A percentile compares a stretch with the other conserved stretches of the same genome.
phyloP scores from a whole-genome alignment of 2,113 vertebrate genomes.

The Mellivora capensis region DNA sequence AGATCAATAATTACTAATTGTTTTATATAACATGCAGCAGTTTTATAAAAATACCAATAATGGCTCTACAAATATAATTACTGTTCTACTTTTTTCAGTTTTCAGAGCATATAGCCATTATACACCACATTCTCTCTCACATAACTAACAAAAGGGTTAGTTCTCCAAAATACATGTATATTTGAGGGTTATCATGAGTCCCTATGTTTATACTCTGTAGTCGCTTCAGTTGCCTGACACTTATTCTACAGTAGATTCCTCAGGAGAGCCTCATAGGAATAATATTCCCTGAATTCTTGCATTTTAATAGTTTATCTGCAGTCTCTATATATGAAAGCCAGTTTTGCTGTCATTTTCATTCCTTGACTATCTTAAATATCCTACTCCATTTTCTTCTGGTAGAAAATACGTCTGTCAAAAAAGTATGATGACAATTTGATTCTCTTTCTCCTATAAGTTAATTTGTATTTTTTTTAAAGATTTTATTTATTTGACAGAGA shows the following conservation, averaged over 20 bases:
- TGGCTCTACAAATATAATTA: background rate
- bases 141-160: background rate
- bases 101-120: background rate
- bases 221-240: background rate
- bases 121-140: too few species aligned
- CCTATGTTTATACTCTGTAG: background rate
- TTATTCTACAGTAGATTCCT: background rate
- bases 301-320: background rate
- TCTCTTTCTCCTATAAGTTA: background rate
- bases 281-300: background rate
- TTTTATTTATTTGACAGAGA: too few species aligned
- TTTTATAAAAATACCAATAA: background rate
- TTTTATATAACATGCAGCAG: background rate
- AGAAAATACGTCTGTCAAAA: background rate
- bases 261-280: background rate
- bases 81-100: background rate
- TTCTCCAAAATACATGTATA: background rate
- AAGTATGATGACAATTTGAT: background rate
- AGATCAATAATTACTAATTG: background rate
- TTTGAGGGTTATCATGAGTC: background rate
- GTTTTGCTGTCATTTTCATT: background rate
- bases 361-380: background rate
- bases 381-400: background rate
- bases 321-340: background rate
- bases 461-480: slow-evolving; percentile 18